Evolutionary conservation across 1,140 invertebrate species (phyloP), one percentile per base, ranked within the genome.

Genomic region (Drosophila tsacasi): DNA sequence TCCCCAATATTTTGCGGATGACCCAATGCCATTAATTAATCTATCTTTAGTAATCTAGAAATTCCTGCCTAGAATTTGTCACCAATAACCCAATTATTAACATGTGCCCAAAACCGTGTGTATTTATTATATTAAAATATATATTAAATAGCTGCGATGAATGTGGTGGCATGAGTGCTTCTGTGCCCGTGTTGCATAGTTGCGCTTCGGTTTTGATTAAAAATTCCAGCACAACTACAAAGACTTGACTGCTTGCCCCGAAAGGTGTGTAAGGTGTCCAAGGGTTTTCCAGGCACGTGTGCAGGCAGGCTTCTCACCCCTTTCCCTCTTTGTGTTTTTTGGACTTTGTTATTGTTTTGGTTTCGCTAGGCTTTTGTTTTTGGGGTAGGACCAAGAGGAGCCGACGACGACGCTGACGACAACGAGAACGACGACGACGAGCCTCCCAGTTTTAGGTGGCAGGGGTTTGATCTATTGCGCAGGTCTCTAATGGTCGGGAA

Each of bases 401-500:
- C 66, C 46, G 60, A 58, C 59, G 60, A 58, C 59, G 30, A 57
- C 47, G 42, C 2, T 13, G 49, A 19, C 25, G 10, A 30, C 30
- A 10, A 52, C 50, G 27, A 44, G 40, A 8, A 9, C 12, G 49
- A 27, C 47, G 49, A n/a, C 50, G 30, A 62, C 67, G 59, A 71
- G 55, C 64, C 73, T 49, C 35, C 52, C 54, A 46, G 59, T 66
- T 59, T 78, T 85, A 83, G 82, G 83, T 65, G 75, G 74, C 47
- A 52, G 57, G 37, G 62, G 63, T 57, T 52, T 61, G 39, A 79
- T 63, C 59, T 64, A 90, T 67, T 89, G 84, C 84, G 84, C 84
- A 89, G 81, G 84, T 84, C 77, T 90, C 84, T 89, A 87, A 87
- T 74, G 67, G 65, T 77, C 81, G 77, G 72, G 87, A 84, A 58